Evolutionary conservation across 1,140 invertebrate genomes (phyloP).

Genomic region (Trypoxylus dichotomus): DNA sequence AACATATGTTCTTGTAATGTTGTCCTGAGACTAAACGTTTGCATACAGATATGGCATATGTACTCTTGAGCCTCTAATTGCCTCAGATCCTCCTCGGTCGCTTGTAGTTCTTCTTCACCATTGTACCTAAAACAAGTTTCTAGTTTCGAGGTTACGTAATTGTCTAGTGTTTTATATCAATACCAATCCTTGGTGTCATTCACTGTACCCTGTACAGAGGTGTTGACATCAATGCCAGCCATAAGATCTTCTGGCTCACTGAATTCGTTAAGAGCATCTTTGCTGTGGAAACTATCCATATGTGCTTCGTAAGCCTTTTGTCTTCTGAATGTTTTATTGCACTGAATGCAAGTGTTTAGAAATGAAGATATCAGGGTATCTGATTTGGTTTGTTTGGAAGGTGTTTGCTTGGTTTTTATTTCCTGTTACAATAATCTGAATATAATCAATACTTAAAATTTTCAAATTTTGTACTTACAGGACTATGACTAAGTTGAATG

Average conservation of each 20-base stretch:
- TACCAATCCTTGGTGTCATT: conserved; percentile 51
- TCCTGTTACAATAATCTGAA: conserved; percentile 8
- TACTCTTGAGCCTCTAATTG: conserved; percentile 53
- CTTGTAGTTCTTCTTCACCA: conserved; percentile 50
- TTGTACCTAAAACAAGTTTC: conserved; percentile 39
- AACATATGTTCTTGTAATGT: conserved; percentile 49
- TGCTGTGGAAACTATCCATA: conserved; percentile 59
- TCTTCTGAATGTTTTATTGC: conserved; percentile 65
- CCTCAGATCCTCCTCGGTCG: conserved; percentile 53
- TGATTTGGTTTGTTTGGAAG: conserved; percentile 23
- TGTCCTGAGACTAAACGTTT: conserved; percentile 48
- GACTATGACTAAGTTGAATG: conserved; percentile 35
- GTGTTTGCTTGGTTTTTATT: conserved; percentile 9
- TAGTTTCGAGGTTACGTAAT: conserved; percentile 22
- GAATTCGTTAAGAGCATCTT: conserved; percentile 63
- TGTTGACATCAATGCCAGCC: conserved; percentile 63
- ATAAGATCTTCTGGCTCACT: conserved; percentile 82
- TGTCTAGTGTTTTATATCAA: background rate
- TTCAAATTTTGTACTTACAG: background rate
- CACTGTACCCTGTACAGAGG: conserved; percentile 42
- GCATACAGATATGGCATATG: conserved; percentile 49
- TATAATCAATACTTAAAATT: background rate
- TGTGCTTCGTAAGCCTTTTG: conserved; percentile 69
- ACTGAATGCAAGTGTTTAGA: conserved; percentile 59
- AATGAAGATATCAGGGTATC: conserved; percentile 47